A percentile compares a stretch with the other conserved stretches of the same genome.
phyloP scores from a whole-genome alignment of 1,140 invertebrate species.

The Bathynomus jamesi region DNA sequence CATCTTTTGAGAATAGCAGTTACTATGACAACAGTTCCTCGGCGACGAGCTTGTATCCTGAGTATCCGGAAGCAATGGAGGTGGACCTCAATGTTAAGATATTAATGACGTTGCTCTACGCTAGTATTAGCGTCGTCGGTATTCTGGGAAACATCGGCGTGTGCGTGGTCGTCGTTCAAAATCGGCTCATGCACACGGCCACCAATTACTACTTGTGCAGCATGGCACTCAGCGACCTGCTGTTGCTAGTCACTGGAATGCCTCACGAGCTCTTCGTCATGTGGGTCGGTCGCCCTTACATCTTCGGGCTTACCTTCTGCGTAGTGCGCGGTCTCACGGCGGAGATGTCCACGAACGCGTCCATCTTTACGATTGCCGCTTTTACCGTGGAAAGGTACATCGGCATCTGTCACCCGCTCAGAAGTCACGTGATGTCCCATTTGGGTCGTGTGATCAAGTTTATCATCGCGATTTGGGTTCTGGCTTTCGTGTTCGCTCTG shows the following conservation, averaged over 20 bases:
- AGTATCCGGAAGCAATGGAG: too few species aligned
- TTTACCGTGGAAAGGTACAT: constrained; percentile 93
- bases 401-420: constrained; percentile 86
- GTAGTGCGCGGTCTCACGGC: constrained; percentile 70
- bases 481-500: constrained; percentile 58
- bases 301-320: constrained; percentile 79
- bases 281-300: constrained; percentile 79
- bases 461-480: constrained; percentile 54
- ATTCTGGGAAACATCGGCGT: constrained; percentile 54
- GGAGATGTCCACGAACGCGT: constrained; percentile 87
- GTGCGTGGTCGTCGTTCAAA: constrained; percentile 53
- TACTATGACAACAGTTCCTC: too few species aligned
- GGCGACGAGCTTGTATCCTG: too few species aligned
- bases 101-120: constrained; percentile 37
- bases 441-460: constrained; percentile 50
- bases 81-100: too few species aligned
- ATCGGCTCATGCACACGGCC: constrained; percentile 51
- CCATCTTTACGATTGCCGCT: constrained; percentile 82
- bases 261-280: constrained; percentile 79
- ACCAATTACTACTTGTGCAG: constrained; percentile 87
- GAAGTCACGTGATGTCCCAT: constrained; percentile 61
- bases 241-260: constrained; percentile 52
- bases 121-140: constrained; percentile 46
- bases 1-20: too few species aligned
- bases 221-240: constrained; percentile 52